phyloP scores from a whole-genome alignment of 92 coral and sea anemone species.

The Anthopleura xanthogrammica region DNA sequence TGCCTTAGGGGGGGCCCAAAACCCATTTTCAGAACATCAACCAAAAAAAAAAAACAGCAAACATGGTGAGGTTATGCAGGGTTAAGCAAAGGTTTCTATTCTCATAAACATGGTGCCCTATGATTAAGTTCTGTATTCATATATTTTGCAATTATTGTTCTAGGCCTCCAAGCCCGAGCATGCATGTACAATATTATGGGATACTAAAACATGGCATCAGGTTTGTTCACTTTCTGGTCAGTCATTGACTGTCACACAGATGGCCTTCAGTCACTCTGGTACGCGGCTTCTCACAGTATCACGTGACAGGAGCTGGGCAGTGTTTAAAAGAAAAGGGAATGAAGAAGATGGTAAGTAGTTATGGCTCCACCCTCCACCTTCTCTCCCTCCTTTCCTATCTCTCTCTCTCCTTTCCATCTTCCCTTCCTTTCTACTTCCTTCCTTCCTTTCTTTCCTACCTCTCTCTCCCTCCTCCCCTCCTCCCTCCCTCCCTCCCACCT shows the following conservation, averaged over 20 bases:
- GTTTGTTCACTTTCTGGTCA: conserved; percentile 74
- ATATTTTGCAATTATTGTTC: neutral
- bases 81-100: too few relatives aligned
- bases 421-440: too few relatives aligned
- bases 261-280: conserved; percentile 88
- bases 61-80: neutral
- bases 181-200: conserved; percentile 88
- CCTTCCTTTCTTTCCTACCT: too few relatives aligned
- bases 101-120: too few relatives aligned
- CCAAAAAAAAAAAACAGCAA: too few relatives aligned
- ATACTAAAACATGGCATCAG: conserved; percentile 84
- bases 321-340: conserved; percentile 62
- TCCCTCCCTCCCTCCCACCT: neutral
- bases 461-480: too few relatives aligned
- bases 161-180: conserved; percentile 97
- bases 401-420: too few relatives aligned
- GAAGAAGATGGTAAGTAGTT: conserved; percentile 31
- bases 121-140: neutral
- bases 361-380: neutral
- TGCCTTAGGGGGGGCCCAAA: too few relatives aligned
- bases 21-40: too few relatives aligned
- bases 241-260: conserved; percentile 90
- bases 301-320: conserved; percentile 95
- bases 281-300: conserved; percentile 93
- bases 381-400: neutral